Evolutionary conservation across 2,888 invertebrate species (phyloP), one percentile per base, ranked within the genome.

Genomic region (Himalopsyche anomala): DNA sequence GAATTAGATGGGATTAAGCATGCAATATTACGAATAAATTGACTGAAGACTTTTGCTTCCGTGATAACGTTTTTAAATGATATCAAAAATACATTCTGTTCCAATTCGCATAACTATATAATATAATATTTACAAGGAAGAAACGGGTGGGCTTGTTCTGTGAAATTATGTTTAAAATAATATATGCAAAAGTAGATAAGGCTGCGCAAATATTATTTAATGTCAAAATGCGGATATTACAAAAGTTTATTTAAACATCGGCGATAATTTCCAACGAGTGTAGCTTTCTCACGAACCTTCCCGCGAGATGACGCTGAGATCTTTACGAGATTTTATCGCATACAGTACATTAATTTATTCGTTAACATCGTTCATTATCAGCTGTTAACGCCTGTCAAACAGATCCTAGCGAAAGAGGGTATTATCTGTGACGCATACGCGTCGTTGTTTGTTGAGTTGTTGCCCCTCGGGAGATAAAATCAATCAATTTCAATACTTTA

Each of bases 401-500:
- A 74, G 45, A 28, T 28, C 69, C 9, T 38, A 51, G 51, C 28
- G 74, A 74, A 84, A 45, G 42, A 74, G 19, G 79, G 38, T 74
- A 38, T 74, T 74, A 84, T 84, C 40, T 79, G 84, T 84, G 84
- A 84, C 79, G 40, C 40, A 74, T 79, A 84, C 84, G 42, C 69
- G 42, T 84, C 69, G 84, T 62, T 45, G 84, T 79, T 84, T 84
- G 79, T 79, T 84, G 74, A 19, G 19, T 19, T 62, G 62, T 62
- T 6, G 19, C 19, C n/a, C 19, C 8, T 19, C 19, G 11, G 19
- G 28, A 19, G 11, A 62, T 19, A 62, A 62, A 62, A n/a, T 62
- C 8, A 62, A 62, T 36, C 62, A 55, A 55, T 12, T 51, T 15
- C 2, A 3, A 51, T 15, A 12, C 15, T 15, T 5, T 51, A 15